Evolutionary conservation across 2,113 vertebrate genomes (phyloP).

Genomic region (Cairina moschata): DNA sequence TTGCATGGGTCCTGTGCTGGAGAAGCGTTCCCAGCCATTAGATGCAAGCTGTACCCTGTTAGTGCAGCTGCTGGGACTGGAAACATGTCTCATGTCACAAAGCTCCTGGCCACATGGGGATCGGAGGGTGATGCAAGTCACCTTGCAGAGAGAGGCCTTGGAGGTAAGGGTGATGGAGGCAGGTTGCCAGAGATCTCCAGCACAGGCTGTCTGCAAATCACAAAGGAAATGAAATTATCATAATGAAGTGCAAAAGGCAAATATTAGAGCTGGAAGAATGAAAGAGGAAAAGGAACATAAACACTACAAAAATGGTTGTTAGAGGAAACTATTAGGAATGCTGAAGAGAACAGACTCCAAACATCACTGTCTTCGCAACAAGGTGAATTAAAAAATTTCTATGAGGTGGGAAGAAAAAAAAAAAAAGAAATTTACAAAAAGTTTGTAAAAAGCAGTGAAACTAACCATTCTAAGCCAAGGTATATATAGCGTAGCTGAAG

Average conservation of each 20-base stretch:
- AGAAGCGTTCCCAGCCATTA: neutral
- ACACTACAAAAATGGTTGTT: neutral
- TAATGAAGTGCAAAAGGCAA: neutral
- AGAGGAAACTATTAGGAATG: neutral
- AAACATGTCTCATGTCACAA: neutral
- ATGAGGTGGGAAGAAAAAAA: neutral
- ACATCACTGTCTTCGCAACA: neutral
- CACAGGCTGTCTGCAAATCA: neutral
- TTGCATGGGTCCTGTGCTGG: neutral
- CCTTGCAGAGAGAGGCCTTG: neutral
- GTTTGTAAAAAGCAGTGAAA: neutral
- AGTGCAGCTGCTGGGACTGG: neutral
- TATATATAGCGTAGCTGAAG: neutral
- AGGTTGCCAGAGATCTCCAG: neutral
- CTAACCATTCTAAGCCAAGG: neutral
- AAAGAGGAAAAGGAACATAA: neutral
- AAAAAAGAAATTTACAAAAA: too few species aligned
- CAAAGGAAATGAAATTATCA: neutral
- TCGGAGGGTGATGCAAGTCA: neutral
- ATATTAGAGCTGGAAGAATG: neutral
- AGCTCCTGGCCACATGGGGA: neutral
- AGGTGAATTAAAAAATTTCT: neutral
- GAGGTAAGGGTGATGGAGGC: neutral
- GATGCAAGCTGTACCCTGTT: neutral
- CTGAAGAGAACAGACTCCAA: neutral